Conservation (phyloP, 2,888 invertebrate genomes). For the Embidobia sp. region DNA sequence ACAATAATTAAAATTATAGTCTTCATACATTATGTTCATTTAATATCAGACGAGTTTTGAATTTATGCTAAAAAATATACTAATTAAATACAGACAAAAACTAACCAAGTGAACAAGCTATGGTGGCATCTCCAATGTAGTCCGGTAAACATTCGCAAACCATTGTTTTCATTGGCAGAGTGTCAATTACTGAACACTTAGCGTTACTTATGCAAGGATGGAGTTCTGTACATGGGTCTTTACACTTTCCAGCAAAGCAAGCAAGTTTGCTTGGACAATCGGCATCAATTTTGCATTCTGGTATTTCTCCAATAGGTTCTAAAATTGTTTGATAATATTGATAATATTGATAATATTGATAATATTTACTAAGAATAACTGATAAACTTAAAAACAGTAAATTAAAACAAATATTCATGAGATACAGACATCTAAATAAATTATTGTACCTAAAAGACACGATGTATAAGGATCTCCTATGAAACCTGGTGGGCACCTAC, state of each 20-base stretch:
- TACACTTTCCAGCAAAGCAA: constrained; percentile 90
- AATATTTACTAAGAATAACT: no score
- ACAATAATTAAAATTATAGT: constrained; percentile 1
- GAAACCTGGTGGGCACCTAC: constrained; percentile 92
- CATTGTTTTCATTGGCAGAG: constrained; percentile 93
- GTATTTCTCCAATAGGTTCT: constrained; percentile 83
- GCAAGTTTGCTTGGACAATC: constrained; percentile 93
- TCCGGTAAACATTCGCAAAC: constrained; percentile 93
- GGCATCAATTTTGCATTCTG: constrained; percentile 89
- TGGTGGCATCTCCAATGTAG: constrained; percentile 92
- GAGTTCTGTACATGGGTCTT: constrained; percentile 90
- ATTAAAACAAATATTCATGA: neutral
- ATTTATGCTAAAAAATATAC: no score
- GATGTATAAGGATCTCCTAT: constrained; percentile 88
- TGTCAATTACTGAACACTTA: constrained; percentile 92
- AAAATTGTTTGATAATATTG: no score
- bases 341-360: neutral
- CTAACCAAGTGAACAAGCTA: constrained; percentile 89
- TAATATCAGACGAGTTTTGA: neutral
- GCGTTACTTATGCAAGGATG: constrained; percentile 91
- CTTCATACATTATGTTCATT: no score
- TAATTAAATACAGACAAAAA: no score
- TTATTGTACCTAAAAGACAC: constrained; percentile 84
- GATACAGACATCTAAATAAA: neutral
- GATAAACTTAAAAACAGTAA: neutral